phyloP scores from a whole-genome alignment of 92 coral and sea anemone genomes.

The Zoanthus sociatus region DNA sequence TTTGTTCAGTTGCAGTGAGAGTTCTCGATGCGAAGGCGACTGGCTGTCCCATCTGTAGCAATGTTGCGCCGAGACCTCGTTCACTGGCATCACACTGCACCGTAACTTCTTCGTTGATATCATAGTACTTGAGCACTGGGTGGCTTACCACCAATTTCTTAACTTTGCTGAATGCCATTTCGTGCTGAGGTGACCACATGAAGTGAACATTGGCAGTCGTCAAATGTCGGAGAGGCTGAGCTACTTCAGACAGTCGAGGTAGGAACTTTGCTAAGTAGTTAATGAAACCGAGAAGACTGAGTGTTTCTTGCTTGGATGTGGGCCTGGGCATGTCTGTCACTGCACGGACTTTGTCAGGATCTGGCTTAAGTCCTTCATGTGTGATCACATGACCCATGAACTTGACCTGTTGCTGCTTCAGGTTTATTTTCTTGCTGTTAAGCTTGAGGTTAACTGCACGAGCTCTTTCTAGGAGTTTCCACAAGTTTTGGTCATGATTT shows the following conservation, averaged over 20 bases:
- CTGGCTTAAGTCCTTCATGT: slow-evolving; percentile 8
- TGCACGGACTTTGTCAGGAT: background rate
- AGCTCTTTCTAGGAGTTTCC: slow-evolving; percentile 55
- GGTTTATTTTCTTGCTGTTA: slow-evolving; percentile 38
- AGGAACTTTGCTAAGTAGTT: slow-evolving; percentile 55
- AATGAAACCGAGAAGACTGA: slow-evolving; percentile 36
- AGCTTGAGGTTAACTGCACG: slow-evolving; percentile 45
- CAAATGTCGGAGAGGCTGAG: slow-evolving; percentile 56
- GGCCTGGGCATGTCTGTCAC: slow-evolving; percentile 37
- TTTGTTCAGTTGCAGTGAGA: background rate
- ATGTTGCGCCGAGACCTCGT: slow-evolving; percentile 6
- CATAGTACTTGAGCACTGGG: slow-evolving; percentile 60
- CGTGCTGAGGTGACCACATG: slow-evolving; percentile 66
- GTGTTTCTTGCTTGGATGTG: slow-evolving; percentile 28
- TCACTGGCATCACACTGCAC: slow-evolving; percentile 25
- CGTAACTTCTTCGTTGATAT: slow-evolving; percentile 55
- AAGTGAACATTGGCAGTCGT: slow-evolving; percentile 43
- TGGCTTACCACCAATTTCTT: slow-evolving; percentile 56
- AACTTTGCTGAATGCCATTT: slow-evolving; percentile 51
- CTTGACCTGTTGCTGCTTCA: slow-evolving; percentile 5
- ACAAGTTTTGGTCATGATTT: slow-evolving; percentile 55
- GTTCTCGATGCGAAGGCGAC: slow-evolving; percentile 20
- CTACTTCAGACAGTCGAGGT: slow-evolving; percentile 58
- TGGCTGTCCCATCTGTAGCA: slow-evolving; percentile 1
- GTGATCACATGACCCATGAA: slow-evolving; percentile 39